These are phyloP conservation scores for Sapayoa aenigma DNA, from an alignment of 2,113 vertebrate species.

Conservation along the genomic window DNA sequence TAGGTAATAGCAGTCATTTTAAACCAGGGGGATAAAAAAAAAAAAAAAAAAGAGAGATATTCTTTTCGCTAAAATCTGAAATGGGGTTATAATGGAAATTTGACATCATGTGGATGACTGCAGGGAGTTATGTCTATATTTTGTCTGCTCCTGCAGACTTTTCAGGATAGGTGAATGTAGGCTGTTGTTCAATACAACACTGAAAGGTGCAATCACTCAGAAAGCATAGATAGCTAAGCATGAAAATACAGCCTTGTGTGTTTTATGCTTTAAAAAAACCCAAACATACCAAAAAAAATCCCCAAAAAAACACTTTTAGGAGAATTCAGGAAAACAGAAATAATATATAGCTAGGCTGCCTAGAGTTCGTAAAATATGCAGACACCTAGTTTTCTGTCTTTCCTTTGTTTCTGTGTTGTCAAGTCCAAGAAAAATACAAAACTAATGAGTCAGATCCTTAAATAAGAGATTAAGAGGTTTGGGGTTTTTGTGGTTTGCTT, in stretches of 20 bases:
- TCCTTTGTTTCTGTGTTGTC: not conserved
- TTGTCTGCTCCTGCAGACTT: not conserved
- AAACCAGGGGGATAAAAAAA: not conserved
- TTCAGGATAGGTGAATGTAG: not conserved
- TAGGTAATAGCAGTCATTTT: constrained; percentile 25
- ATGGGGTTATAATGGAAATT: constrained; percentile 25
- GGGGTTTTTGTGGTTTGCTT: no score
- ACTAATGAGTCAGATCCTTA: not conserved
- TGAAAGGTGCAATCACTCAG: not conserved
- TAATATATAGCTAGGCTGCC: not conserved
- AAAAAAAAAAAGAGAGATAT: not conserved
- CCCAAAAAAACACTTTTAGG: not conserved
- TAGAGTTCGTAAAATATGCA: not conserved
- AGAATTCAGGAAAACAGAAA: not conserved
- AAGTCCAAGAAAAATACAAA: not conserved
- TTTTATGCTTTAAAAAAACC: not conserved
- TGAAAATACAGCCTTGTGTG: not conserved
- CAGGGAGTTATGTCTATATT: constrained; percentile 1
- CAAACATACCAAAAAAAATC: not conserved
- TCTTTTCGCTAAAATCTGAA: not conserved
- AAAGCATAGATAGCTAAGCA: not conserved
- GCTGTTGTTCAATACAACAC: not conserved
- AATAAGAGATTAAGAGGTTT: no score
- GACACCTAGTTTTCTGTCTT: not conserved
- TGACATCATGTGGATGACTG: not conserved